Conservation (phyloP, 92 coral and sea anemone genomes). For the Siderastrea radians region DNA sequence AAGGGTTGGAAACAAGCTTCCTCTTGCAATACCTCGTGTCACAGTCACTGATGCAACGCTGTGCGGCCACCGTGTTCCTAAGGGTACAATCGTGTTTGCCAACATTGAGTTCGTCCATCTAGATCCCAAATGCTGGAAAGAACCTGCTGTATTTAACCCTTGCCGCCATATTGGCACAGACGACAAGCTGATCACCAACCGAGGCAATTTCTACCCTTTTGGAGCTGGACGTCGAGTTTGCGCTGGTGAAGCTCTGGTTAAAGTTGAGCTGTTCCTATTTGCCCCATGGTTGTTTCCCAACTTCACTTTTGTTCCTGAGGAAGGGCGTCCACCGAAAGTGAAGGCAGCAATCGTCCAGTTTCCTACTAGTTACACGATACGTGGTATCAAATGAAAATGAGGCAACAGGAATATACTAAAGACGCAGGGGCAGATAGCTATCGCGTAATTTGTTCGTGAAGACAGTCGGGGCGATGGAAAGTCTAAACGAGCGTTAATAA, state of each 20-base stretch:
- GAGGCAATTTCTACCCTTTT: constrained; percentile 75
- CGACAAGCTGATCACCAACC: constrained; percentile 51
- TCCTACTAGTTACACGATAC: constrained; percentile 70
- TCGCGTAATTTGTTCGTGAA: no score
- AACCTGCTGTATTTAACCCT: constrained; percentile 40
- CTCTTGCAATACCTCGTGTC: constrained; percentile 47
- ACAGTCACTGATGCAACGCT: constrained; percentile 49
- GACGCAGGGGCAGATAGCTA: no score
- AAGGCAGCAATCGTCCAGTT: constrained; percentile 43
- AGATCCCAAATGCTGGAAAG: constrained; percentile 43
- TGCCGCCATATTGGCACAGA: constrained; percentile 68
- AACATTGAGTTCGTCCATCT: constrained; percentile 30
- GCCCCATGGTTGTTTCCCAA: constrained; percentile 61
- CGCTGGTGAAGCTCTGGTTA: constrained; percentile 74
- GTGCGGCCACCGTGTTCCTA: constrained; percentile 48
- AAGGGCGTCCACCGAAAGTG: constrained; percentile 41
- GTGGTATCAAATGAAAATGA: constrained; percentile 42
- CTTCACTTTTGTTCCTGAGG: constrained; percentile 71
- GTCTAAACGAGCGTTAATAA: no score
- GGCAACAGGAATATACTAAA: not conserved
- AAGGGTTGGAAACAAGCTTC: constrained; percentile 41
- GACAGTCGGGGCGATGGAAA: no score
- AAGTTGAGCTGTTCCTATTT: constrained; percentile 71
- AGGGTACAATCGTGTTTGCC: constrained; percentile 24
- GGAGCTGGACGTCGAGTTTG: constrained; percentile 85